These are phyloP conservation scores for Accipiter virgatus DNA, from an alignment of 2,113 vertebrate genomes.

Conservation along the genomic window DNA sequence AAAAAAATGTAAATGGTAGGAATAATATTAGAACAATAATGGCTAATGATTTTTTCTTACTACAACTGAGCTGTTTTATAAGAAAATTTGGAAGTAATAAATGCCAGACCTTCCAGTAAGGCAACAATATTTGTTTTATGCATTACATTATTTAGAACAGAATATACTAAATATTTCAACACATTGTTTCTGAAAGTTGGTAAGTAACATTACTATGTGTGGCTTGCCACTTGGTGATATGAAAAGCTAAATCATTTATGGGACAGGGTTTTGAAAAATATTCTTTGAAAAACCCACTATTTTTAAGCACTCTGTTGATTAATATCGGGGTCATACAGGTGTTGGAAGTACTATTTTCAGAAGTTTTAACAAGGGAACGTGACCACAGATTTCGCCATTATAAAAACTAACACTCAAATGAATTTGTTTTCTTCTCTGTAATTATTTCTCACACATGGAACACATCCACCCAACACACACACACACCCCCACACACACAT, in stretches of 20 bases:
- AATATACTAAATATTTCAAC: slow-evolving; percentile 7
- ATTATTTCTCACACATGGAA: not conserved
- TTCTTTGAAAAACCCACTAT: rapidly evolving
- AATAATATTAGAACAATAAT: not conserved
- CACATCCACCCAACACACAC: not conserved
- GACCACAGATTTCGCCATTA: not conserved
- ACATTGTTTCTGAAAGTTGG: not conserved
- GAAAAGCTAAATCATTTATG: not conserved
- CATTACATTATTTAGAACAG: not conserved
- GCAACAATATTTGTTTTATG: not conserved
- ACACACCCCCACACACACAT: rapidly evolving
- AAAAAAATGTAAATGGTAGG: not conserved
- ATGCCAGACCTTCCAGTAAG: not conserved
- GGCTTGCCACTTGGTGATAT: not conserved
- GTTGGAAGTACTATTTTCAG: not conserved
- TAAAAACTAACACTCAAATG: not conserved
- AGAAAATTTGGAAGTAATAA: not conserved
- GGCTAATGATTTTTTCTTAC: not conserved
- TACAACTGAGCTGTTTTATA: not conserved
- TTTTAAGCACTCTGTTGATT: not conserved
- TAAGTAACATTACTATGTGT: not conserved
- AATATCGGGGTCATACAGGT: not conserved
- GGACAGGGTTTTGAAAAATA: not conserved
- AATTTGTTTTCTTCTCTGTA: not conserved
- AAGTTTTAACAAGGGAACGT: not conserved